Evolutionary conservation across 2,888 invertebrate species (phyloP), one percentile per base, ranked within the genome.

Genomic region (Cephus sareptanus): DNA sequence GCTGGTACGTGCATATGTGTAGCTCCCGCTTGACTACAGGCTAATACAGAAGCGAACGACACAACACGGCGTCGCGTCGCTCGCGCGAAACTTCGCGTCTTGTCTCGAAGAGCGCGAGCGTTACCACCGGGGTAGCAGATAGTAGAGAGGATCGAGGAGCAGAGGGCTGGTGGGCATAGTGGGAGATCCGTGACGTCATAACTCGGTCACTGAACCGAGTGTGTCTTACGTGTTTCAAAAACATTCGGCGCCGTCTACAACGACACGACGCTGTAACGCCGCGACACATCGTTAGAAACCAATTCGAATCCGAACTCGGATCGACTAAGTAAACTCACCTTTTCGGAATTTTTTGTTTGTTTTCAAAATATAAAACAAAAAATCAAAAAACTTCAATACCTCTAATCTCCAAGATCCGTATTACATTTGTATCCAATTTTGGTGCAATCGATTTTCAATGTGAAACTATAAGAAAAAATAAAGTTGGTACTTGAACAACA

Each of bases 141-240:
- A 74, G 80, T 77, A 79, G 79, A 75, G 40, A 79, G 77, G 80
- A 74, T 79, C 77, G 71, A 78, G 40, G 76, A 79, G 77, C 78
- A 75, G 81, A 76, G 76, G 34, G 34, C 71, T 15, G 33, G 78
- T 34, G 73, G 73, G 73, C 56, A 75, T 56, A 34, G 34, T 30
- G 76, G 75, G 75, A 70, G 56, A 73, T 73, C 71, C 73, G 83
- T 88, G 89, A 89, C 89, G 89, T 89, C 89, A 89, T 89, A 89
- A 89, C 87, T 89, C 89, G 89, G 89, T 89, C 89, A 89, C 87
- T 89, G 89, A 89, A 89, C 89, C 89, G 85, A 79, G 80, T 80
- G 82, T 81, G 85, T 87, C 86, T 87, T 87, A 88, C 86, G 85
- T 85, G 85, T 86, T 87, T 88, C 84, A 84, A 87, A 87, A 87